A percentile compares a stretch with the other conserved stretches of the same genome.
Conservation (phyloP, 2,888 invertebrate genomes). For the Ichneumon xanthorius region DNA sequence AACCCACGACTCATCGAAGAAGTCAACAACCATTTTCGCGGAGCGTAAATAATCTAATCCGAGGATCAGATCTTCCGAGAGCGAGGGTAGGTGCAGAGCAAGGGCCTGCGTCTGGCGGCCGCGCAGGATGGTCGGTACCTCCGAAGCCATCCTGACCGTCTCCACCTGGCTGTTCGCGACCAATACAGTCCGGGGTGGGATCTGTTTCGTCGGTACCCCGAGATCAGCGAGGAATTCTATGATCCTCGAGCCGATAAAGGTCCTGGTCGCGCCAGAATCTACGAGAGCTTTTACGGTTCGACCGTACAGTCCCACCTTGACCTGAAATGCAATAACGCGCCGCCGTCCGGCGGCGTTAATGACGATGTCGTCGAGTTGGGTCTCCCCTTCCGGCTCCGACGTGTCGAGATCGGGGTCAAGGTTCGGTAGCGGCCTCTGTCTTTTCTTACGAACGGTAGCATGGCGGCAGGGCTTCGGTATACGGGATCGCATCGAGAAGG, state of each 20-base stretch:
- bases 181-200: neutral
- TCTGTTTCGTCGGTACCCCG: neutral
- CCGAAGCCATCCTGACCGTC: neutral
- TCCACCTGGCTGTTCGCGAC: neutral
- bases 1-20: neutral
- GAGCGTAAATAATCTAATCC: neutral
- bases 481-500: neutral
- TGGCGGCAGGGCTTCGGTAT: slow-evolving; percentile 1
- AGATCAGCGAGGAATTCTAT: neutral
- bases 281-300: neutral
- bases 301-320: neutral
- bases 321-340: neutral
- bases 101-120: neutral
- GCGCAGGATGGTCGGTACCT: neutral
- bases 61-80: neutral
- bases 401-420: neutral
- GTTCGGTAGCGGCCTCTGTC: neutral
- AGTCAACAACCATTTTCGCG: neutral
- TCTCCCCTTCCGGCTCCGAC: neutral
- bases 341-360: neutral
- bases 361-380: neutral
- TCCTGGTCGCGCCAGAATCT: neutral
- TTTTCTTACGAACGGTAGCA: neutral
- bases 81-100: neutral
- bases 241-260: neutral